phyloP scores from a whole-genome alignment of 2,888 invertebrate species.

The Ethmia dodecea region DNA sequence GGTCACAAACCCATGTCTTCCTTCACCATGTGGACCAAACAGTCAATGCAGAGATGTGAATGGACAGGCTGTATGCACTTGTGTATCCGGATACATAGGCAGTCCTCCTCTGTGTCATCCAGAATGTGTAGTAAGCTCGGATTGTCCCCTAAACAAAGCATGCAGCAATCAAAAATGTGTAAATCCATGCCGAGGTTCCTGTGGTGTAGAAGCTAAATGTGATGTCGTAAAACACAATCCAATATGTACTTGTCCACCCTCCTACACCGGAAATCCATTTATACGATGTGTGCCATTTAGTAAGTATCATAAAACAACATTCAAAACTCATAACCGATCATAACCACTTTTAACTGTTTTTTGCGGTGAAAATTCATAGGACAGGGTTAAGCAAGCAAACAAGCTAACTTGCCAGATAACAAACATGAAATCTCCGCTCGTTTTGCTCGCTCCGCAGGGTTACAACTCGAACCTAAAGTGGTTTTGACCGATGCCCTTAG shows the following conservation, averaged over 20 bases:
- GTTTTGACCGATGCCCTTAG: too few species aligned
- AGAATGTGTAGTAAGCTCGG: constrained; percentile 86
- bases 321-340: too few species aligned
- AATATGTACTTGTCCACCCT: constrained; percentile 83
- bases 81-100: constrained; percentile 82
- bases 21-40: constrained; percentile 87
- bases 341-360: too few species aligned
- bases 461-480: too few species aligned
- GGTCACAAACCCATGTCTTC: constrained; percentile 80
- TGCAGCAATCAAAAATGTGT: constrained; percentile 87
- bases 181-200: constrained; percentile 86
- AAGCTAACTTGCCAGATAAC: too few species aligned
- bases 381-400: too few species aligned
- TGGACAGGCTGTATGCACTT: constrained; percentile 85
- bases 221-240: constrained; percentile 87
- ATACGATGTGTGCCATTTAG: constrained; percentile 78
- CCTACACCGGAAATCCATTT: constrained; percentile 86
- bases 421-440: too few species aligned
- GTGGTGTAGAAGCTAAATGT: constrained; percentile 84
- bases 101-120: constrained; percentile 86
- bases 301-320: too few species aligned
- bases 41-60: constrained; percentile 82
- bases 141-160: constrained; percentile 83
- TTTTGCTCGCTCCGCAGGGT: too few species aligned
- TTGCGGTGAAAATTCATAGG: too few species aligned